These are phyloP conservation scores for Caenorhabditis plicata DNA, from an alignment of 2,888 invertebrate species.

Conservation along the genomic window DNA sequence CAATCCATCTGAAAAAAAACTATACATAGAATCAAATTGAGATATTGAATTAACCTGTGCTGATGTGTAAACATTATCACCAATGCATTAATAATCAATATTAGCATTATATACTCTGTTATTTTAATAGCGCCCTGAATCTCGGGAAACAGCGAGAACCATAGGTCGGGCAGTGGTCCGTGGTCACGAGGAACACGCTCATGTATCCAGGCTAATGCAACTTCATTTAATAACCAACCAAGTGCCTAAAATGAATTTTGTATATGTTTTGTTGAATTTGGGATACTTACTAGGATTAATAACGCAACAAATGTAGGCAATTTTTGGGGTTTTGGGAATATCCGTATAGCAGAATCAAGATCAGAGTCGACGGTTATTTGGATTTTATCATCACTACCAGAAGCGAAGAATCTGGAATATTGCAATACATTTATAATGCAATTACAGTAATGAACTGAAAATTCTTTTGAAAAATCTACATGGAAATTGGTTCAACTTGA, in stretches of 20 bases:
- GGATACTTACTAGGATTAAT: slow-evolving; percentile 33
- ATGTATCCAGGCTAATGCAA: slow-evolving; percentile 61
- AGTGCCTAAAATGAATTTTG: slow-evolving; percentile 33
- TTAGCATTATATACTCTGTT: slow-evolving; percentile 59
- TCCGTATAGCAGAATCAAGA: too few species aligned
- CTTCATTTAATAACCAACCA: slow-evolving; percentile 56
- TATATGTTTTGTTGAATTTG: not conserved
- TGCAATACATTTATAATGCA: not conserved
- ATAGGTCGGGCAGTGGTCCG: slow-evolving; percentile 60
- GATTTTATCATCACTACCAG: not conserved
- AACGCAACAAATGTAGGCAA: slow-evolving; percentile 42
- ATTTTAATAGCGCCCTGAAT: slow-evolving; percentile 51
- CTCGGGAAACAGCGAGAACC: slow-evolving; percentile 60
- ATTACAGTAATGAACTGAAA: too few species aligned
- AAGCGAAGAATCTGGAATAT: not conserved
- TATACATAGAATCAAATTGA: not conserved
- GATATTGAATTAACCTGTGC: slow-evolving; percentile 34
- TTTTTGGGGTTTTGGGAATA: slow-evolving; percentile 24
- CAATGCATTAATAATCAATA: slow-evolving; percentile 46
- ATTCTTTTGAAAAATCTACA: too few species aligned
- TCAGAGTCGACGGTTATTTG: too few species aligned
- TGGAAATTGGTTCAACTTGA: too few species aligned
- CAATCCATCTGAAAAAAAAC: slow-evolving; percentile 34
- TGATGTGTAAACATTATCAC: slow-evolving; percentile 53
- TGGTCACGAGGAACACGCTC: slow-evolving; percentile 56